Evolutionary conservation across 2,797 vertebrate genomes (phyloP), one percentile per base, ranked within the genome.

Genomic region (Ptychadena robeensis): DNA sequence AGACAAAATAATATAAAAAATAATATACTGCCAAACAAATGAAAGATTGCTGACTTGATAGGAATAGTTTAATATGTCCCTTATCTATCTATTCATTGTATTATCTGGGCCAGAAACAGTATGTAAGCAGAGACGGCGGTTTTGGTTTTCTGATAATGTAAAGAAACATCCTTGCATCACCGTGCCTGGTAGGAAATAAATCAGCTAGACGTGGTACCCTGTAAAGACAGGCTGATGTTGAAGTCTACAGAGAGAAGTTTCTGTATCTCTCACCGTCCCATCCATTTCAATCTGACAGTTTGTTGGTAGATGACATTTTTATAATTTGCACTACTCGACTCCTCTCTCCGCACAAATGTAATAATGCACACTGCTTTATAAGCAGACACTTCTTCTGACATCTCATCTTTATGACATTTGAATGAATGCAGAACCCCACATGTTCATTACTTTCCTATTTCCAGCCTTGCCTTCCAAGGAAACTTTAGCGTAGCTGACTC

Each of bases 251-350:
- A 65, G 22, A 73, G 32, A 15, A 10, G 35, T 8, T 18, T 44
- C 59, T 69, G 78, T 28, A 15, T 35, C 14, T 64, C 37, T 32
- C 40, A 15, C 48, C 31, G 34, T 64, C 28, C 59, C 37, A 82
- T 76, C 37, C 59, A 64, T 82, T 53, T 69, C 61, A 34, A 35
- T 25, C 65, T 64, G 53, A 70, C 81, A 82, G 30, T 64, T 12
- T 82, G 57, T 72, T 44, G 73, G 73, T 82, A 64, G 63, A 44
- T 64, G 65, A 38, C 28, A 72, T 65, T 48, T 40, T 71, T 72
- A 71, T 70, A 35, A 70, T 78, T 34, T 53, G 44, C 44, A 22
- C 44, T 48, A 22, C 44, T 53, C 5, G 18, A 53, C 18, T n/a
- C 37, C 67, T 57, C 28, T 35, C 57, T 38, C 35, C 66, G 9